Percentiles rank a stretch among this genome's conserved stretches.
phyloP scores from a whole-genome alignment of 1,140 invertebrate species.

The Drosophila setifemur region DNA sequence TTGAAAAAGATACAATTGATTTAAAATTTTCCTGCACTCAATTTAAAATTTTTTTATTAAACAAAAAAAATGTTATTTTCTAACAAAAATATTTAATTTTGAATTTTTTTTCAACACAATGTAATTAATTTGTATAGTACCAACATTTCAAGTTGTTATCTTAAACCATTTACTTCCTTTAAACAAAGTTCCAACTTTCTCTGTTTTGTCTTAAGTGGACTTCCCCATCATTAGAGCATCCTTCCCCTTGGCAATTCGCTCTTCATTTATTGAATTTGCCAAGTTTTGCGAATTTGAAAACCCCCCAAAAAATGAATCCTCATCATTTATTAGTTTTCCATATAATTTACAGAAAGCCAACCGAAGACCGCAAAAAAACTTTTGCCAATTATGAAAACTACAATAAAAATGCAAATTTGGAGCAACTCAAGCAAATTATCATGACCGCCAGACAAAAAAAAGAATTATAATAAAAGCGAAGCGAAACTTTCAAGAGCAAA shows the following conservation, averaged over 20 bases:
- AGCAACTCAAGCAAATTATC: constrained; percentile 56
- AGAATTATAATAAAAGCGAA: constrained; percentile 5
- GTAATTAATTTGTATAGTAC: too few species aligned
- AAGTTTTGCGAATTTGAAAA: constrained; percentile 31
- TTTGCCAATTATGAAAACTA: constrained; percentile 76
- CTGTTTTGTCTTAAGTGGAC: not conserved
- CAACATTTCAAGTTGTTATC: not conserved
- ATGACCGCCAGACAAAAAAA: constrained; percentile 47
- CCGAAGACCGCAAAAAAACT: constrained; percentile 43
- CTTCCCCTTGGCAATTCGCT: constrained; percentile 5
- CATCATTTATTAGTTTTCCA: constrained; percentile 70
- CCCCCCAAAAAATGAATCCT: constrained; percentile 47
- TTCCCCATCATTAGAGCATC: constrained; percentile 3
- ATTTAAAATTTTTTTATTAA: too few species aligned
- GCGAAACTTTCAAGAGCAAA: constrained; percentile 37
- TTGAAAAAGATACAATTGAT: not conserved
- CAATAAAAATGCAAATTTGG: constrained; percentile 70
- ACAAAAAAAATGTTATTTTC: too few species aligned
- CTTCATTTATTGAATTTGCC: constrained; percentile 34
- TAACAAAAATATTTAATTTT: too few species aligned
- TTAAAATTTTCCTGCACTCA: too few species aligned
- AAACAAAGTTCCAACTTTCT: not conserved
- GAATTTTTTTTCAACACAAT: not conserved
- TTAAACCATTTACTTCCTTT: not conserved
- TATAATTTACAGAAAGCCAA: constrained; percentile 60